Percentiles rank a stretch among this genome's conserved stretches.
These are phyloP conservation scores for Drosophila saltans DNA, from an alignment of 1,140 invertebrate genomes.

Conservation along the genomic window DNA sequence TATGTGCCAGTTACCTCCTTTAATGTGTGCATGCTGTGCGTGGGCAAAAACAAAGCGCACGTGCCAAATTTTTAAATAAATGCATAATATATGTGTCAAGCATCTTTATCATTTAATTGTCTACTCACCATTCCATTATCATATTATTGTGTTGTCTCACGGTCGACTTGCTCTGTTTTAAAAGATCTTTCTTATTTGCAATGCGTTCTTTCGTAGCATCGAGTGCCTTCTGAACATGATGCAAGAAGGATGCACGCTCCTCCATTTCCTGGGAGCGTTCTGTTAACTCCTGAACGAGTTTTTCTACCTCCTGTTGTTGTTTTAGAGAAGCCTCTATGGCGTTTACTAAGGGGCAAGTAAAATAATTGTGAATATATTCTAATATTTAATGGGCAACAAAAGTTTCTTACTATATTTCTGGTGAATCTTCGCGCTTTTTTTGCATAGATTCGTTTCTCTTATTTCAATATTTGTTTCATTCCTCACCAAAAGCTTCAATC, in stretches of 20 bases:
- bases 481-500: constrained; percentile 1
- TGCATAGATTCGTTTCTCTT: constrained; percentile 27
- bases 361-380: not conserved
- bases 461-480: constrained; percentile 27
- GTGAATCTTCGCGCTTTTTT: constrained; percentile 35
- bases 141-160: constrained; percentile 15
- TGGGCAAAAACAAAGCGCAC: constrained; percentile 19
- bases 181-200: constrained; percentile 3
- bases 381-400: not conserved
- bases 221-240: constrained; percentile 24
- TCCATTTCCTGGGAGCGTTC: constrained; percentile 28
- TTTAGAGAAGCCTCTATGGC: not conserved
- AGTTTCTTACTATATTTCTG: constrained; percentile 36
- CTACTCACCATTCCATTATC: constrained; percentile 45
- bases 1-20: constrained; percentile 52
- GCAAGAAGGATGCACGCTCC: constrained; percentile 7
- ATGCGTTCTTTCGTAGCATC: constrained; percentile 20
- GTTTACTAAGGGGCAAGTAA: constrained; percentile 15
- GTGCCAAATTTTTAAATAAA: not conserved
- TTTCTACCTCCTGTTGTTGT: constrained; percentile 33
- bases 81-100: not conserved
- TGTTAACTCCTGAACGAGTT: not conserved
- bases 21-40: constrained; percentile 48
- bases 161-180: constrained; percentile 11
- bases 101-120: not conserved